Conservation (phyloP, 1,140 invertebrate species). For the Drosophila yakuba region DNA sequence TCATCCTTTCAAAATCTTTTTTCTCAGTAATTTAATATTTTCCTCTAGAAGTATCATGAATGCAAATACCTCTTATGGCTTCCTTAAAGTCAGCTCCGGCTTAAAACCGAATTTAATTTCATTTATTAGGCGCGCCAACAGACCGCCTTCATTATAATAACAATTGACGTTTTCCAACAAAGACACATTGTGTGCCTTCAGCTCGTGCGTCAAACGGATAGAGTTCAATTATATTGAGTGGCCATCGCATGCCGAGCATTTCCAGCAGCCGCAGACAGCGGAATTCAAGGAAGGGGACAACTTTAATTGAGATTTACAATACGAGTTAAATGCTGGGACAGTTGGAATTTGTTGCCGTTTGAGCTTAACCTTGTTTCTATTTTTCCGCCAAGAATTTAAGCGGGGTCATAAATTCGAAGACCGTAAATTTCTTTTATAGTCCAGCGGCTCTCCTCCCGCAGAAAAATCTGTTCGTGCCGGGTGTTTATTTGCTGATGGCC, state of each 20-base stretch:
- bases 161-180: slow-evolving; percentile 5
- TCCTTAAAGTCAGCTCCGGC: not conserved
- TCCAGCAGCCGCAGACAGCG: slow-evolving; percentile 34
- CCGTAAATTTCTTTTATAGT: slow-evolving; percentile 75
- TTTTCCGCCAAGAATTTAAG: slow-evolving; percentile 25
- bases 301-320: slow-evolving; percentile 78
- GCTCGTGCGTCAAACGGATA: slow-evolving; percentile 45
- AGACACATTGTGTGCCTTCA: slow-evolving; percentile 47
- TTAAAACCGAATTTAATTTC: not conserved
- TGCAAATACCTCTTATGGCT: not conserved
- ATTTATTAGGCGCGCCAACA: not conserved
- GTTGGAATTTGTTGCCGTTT: slow-evolving; percentile 55
- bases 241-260: slow-evolving; percentile 57
- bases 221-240: slow-evolving; percentile 71
- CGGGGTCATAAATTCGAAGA: slow-evolving; percentile 68
- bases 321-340: slow-evolving; percentile 65
- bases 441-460: slow-evolving; percentile 19
- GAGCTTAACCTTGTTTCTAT: slow-evolving; percentile 55
- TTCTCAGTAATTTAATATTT: not conserved
- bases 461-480: slow-evolving; percentile 40
- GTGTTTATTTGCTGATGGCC: slow-evolving; percentile 68
- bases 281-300: slow-evolving; percentile 21
- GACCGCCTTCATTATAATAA: not conserved
- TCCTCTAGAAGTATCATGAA: not conserved
- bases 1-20: no score